Percentiles rank a stretch among this genome's conserved stretches.
Evolutionary conservation across 2,797 vertebrate species (phyloP).

Genomic region (Neomorphus geoffroyi): DNA sequence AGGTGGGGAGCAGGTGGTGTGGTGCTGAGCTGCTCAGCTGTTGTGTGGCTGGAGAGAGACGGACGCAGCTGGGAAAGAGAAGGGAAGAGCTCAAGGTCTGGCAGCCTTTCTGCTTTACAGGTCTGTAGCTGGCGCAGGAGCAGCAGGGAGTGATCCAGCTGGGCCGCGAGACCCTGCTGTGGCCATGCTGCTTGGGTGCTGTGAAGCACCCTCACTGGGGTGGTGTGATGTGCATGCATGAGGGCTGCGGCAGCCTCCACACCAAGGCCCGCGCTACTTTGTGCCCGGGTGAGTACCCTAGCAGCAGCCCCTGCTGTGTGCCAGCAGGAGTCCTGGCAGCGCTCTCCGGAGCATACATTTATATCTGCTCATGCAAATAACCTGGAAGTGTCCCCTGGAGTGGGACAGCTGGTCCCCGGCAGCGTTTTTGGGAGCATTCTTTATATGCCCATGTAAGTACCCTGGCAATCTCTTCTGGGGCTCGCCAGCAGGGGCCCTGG

Average conservation of each 20-base stretch:
- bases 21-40: constrained; percentile 79
- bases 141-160: background rate
- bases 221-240: background rate
- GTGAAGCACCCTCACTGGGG: background rate
- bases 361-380: constrained; percentile 59
- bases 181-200: background rate
- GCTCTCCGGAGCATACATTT: constrained; percentile 5
- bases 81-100: constrained; percentile 17
- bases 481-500: constrained; percentile 53
- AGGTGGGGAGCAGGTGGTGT: constrained; percentile 78
- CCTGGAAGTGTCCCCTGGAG: constrained; percentile 37
- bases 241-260: background rate
- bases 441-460: constrained; percentile 28
- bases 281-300: background rate
- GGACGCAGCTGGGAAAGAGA: constrained; percentile 70
- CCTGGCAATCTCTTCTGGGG: constrained; percentile 53
- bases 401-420: constrained; percentile 62
- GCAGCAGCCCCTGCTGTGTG: constrained; percentile 3
- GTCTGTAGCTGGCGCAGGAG: background rate
- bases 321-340: constrained; percentile 49
- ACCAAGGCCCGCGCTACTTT: background rate
- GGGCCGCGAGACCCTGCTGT: background rate
- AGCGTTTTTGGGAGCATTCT: constrained; percentile 37
- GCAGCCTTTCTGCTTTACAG: constrained; percentile 36
- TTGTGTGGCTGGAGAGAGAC: constrained; percentile 59